Evolutionary conservation across 2,113 vertebrate genomes (phyloP).

Genomic region (Corydoras sp.): DNA sequence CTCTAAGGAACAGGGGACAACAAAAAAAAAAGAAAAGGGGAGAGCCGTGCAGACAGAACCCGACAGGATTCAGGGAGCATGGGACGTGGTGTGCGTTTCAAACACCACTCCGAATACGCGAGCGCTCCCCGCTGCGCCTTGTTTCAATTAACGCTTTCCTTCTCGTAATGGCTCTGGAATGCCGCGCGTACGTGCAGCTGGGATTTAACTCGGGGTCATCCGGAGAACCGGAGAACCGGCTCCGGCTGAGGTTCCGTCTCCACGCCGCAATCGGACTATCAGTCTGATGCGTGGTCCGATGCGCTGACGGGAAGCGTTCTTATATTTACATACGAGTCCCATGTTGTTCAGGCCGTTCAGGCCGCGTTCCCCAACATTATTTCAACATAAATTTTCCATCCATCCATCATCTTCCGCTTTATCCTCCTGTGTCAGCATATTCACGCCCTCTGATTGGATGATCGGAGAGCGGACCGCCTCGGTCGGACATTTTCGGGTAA

Average conservation of each 20-base stretch:
- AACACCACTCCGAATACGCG: neutral
- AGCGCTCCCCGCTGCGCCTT: neutral
- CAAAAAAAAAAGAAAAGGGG: neutral
- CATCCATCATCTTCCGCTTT: too few species aligned
- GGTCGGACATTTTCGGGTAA: too few species aligned
- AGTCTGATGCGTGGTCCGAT: too few species aligned
- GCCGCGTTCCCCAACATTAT: too few species aligned
- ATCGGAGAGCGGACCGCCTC: too few species aligned
- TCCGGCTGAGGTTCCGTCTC: neutral
- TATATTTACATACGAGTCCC: too few species aligned
- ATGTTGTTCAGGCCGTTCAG: too few species aligned
- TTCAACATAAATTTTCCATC: too few species aligned
- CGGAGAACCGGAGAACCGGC: neutral
- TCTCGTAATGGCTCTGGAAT: constrained; percentile 1
- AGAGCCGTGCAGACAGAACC: too few species aligned
- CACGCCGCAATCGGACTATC: neutral
- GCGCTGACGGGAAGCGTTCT: too few species aligned
- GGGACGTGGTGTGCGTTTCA: neutral
- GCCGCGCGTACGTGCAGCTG: neutral
- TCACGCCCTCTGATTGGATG: too few species aligned
- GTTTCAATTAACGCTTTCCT: neutral
- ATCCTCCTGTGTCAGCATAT: too few species aligned
- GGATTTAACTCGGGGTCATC: constrained; percentile 13
- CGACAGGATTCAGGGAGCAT: neutral
- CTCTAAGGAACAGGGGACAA: neutral